Evolutionary conservation across 2,888 invertebrate genomes (phyloP), one percentile per base, ranked within the genome.

Genomic region (Sphinx pinastri): DNA sequence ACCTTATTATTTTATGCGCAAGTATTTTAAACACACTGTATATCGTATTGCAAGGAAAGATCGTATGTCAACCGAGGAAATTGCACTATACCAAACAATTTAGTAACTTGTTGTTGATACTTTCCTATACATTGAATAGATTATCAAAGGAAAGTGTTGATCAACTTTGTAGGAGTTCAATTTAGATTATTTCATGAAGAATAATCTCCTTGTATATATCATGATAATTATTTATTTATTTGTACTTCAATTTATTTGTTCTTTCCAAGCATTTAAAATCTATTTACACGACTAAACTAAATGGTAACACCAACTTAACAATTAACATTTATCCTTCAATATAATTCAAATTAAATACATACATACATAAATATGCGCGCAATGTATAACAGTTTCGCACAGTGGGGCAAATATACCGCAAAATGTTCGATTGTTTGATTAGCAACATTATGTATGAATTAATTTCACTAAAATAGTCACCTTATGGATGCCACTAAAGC

Each of bases 361-460:
- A 55, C 55, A 55, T 55, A 55, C 19, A 55, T 54, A 54, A 52
- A 52, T 16, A 55, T 19, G 55, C 16, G 55, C 55, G 55, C 19
- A 55, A 55, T 11, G 19, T 3, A 55, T 55, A 55, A 55, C 55
- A n/a, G 11, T n/a, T 19, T 11, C 55, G 55, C 19, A 11, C 19
- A 55, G 55, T 55, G 19, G 55, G 55, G 19, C 19, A 55, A 55
- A 55, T 55, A 55, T 55, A 55, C 11, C 19, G 19, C 19, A 55
- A 55, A 19, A 55, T 55, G 19, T 55, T 55, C 55, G 12, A 19
- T 19, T n/a, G 31, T 16, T 67, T 67, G 5, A 31, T 31, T 13
- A 38, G 38, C 38, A 38, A n/a, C 38, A 38, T 54, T 54, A 54
- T 54, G 19, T 55, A 11, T 11, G 19, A 55, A 25, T 19, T 55